Evolutionary conservation across 1,140 invertebrate genomes (phyloP), one percentile per base, ranked within the genome.

Genomic region (Saccostrea cuccullata): DNA sequence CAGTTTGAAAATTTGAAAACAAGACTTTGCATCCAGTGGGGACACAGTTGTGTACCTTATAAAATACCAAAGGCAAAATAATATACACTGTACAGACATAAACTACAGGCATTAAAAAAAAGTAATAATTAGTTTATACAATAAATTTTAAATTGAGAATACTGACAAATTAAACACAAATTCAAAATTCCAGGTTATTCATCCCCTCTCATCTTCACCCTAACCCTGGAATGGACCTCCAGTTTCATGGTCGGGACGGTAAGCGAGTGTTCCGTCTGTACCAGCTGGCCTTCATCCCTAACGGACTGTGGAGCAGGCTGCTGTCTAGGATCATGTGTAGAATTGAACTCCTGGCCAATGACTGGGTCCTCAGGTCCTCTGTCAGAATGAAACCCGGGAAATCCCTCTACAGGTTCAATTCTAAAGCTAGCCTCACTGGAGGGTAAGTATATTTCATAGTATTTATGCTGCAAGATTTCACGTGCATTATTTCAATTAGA

Each of bases 231-330:
- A 90, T 91, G 17, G 82, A 89, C 11, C 86, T 84, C 13, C 40
- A 47, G 23, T 87, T 64, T 15, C 64, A 83, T 2, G 77, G 87
- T 17, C 36, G 70, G 56, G 88, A 83, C 36, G 36, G 82, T 13
- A 82, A 90, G 67, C 87, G 83, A n/a, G 83, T 94, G 12, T 84
- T 88, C 15, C 89, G 93, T 0, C 86, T 95, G 4, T 96, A 95
- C 90, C 86, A 93, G 26, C 97, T 99, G 96, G 98, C 98, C 0
- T 99, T 99, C 94, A 98, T 99, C 93, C 99, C 99, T 0, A 97
- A 97, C 89, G 98, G 99, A 0, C 99, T 99, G 95, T 99, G 98
- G 99, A 98, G 98, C 4, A 95, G 98, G 13, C 96, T 99, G 1
- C 97, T 98, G 23, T 90, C 91, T 15, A 86, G 92, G 8, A 88